Conservation (phyloP, 1,140 invertebrate species). For the Drosophila kurseongensis region DNA sequence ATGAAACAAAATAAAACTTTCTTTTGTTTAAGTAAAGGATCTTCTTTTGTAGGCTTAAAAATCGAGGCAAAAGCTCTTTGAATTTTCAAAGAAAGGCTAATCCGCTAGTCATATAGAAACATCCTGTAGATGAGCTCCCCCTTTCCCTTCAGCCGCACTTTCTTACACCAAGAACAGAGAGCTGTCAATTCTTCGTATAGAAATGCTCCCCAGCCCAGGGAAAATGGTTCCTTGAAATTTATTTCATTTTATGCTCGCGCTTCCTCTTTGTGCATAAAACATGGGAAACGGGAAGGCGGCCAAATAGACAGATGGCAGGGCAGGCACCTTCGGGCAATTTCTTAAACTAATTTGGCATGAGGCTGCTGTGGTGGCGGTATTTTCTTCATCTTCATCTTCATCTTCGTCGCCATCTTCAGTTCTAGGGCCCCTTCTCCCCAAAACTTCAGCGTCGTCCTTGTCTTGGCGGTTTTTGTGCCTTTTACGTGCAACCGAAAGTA, state of each 20-base stretch:
- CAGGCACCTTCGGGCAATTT: constrained; percentile 48
- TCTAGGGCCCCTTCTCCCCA: neutral
- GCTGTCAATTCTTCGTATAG: constrained; percentile 48
- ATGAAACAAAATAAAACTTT: too few species aligned
- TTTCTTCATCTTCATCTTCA: constrained; percentile 32
- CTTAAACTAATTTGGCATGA: constrained; percentile 60
- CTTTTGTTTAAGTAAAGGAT: constrained; percentile 1
- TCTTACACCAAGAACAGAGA: constrained; percentile 20
- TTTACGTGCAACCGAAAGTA: constrained; percentile 47
- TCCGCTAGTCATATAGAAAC: constrained; percentile 12
- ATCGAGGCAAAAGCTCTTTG: constrained; percentile 6
- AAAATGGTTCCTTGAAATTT: constrained; percentile 33
- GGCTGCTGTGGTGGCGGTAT: constrained; percentile 42
- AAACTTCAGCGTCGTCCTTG: constrained; percentile 11
- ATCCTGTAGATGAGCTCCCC: constrained; percentile 9
- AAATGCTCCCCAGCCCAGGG: constrained; percentile 16
- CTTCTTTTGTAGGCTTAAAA: neutral
- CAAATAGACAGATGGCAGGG: constrained; percentile 18
- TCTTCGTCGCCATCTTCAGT: constrained; percentile 2
- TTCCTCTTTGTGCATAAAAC: constrained; percentile 54
- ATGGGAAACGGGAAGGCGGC: constrained; percentile 1
- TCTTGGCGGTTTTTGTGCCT: constrained; percentile 40
- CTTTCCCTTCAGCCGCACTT: constrained; percentile 10
- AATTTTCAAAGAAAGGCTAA: constrained; percentile 9
- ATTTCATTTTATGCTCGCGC: constrained; percentile 53